These are phyloP conservation scores for Delichon dasypus DNA, from an alignment of 2,797 vertebrate species.

Conservation along the genomic window DNA sequence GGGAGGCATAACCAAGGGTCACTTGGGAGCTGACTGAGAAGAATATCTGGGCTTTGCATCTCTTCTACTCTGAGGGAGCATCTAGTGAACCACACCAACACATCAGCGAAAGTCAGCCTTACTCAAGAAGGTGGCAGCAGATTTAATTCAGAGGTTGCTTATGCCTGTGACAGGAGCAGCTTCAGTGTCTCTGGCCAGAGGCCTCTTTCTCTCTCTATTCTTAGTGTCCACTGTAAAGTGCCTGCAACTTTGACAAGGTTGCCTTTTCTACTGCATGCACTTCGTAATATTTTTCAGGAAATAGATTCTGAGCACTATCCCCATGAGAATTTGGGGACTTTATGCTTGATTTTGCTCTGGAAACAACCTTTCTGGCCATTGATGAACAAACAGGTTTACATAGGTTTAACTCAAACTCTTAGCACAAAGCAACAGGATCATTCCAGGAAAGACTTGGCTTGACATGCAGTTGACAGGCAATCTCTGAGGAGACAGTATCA, in stretches of 20 bases:
- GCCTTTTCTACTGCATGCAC: background rate
- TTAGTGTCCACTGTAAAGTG: background rate
- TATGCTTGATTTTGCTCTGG: background rate
- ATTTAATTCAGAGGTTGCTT: background rate
- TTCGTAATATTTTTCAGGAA: background rate
- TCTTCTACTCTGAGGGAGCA: background rate
- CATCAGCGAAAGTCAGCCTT: background rate
- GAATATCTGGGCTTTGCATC: background rate
- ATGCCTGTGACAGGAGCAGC: fast-evolving
- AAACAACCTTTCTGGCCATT: background rate
- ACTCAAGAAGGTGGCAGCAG: background rate
- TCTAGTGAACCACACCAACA: background rate
- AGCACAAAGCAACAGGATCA: background rate
- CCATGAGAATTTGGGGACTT: background rate
- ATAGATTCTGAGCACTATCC: background rate
- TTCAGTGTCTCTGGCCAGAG: background rate
- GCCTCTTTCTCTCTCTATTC: background rate
- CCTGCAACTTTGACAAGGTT: background rate
- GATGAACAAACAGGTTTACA: background rate
- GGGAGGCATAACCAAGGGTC: background rate
- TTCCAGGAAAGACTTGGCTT: background rate
- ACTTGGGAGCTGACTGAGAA: background rate
- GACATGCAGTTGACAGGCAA: background rate
- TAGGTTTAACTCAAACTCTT: background rate
- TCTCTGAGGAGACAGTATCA: background rate